These are phyloP conservation scores for Thalassophryne amazonica DNA, from an alignment of 2,797 vertebrate genomes.

Conservation along the genomic window DNA sequence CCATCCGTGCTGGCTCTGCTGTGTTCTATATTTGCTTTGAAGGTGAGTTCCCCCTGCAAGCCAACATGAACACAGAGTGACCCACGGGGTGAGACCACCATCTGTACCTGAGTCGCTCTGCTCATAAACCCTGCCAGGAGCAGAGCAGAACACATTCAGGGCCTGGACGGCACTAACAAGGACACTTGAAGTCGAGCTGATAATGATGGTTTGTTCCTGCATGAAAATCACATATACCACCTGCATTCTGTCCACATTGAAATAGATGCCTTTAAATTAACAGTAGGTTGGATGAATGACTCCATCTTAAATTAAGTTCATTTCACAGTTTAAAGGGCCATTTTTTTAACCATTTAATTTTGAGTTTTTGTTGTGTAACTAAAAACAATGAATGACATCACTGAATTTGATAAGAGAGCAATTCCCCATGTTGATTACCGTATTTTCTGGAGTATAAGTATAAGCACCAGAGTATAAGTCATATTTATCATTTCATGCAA, in stretches of 20 bases:
- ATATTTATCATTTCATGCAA: too few species aligned
- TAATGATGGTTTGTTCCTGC: constrained; percentile 18
- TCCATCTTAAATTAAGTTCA: neutral
- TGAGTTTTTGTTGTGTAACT: too few species aligned
- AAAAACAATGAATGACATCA: too few species aligned
- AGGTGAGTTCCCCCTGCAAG: constrained; percentile 8
- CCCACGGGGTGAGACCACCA: constrained; percentile 29
- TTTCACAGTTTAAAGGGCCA: too few species aligned
- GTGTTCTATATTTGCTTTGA: constrained; percentile 17
- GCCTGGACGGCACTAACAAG: constrained; percentile 22
- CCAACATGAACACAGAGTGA: constrained; percentile 25
- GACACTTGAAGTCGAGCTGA: constrained; percentile 10
- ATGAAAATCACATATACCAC: neutral
- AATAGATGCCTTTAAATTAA: neutral
- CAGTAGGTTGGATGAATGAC: neutral
- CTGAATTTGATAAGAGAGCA: too few species aligned
- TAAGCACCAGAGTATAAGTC: too few species aligned
- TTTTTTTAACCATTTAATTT: too few species aligned
- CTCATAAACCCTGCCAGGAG: constrained; percentile 21
- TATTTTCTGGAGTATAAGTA: too few species aligned
- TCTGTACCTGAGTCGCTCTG: constrained; percentile 36
- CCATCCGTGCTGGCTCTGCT: constrained; percentile 3
- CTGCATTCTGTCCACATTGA: neutral
- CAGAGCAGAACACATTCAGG: constrained; percentile 10
- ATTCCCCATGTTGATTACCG: too few species aligned